Conservation (phyloP, 2,113 vertebrate genomes). For the Labeo catla region DNA sequence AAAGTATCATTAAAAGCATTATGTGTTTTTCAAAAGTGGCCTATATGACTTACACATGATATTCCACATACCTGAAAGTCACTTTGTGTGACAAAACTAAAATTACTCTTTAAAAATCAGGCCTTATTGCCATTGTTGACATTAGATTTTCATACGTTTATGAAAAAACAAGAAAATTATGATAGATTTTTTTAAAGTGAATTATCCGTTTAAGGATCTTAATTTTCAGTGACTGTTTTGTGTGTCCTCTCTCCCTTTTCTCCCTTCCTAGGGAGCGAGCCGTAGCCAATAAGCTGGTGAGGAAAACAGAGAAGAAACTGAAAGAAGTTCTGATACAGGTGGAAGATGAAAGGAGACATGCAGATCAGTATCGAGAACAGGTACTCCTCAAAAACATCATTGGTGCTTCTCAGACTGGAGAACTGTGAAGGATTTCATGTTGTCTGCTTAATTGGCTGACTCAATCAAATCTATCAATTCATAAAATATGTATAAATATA, state of each 20-base stretch:
- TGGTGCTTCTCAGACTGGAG: background rate
- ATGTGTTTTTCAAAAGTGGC: background rate
- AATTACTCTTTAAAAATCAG: background rate
- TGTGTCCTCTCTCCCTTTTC: background rate
- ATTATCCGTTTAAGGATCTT: background rate
- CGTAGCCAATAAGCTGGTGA: slow-evolving; percentile 84
- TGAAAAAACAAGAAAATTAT: background rate
- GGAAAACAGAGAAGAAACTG: slow-evolving; percentile 89
- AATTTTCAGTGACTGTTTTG: background rate
- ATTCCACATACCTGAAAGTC: background rate
- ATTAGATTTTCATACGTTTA: background rate
- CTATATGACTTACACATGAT: background rate
- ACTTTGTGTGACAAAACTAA: background rate
- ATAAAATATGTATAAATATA: too few species aligned
- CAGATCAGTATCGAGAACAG: slow-evolving; percentile 87
- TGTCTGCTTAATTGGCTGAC: too few species aligned
- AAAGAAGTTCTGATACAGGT: slow-evolving; percentile 90
- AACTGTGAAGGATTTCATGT: background rate
- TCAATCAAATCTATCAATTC: too few species aligned
- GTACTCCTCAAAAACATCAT: slow-evolving; percentile 2
- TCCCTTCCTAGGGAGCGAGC: slow-evolving; percentile 79
- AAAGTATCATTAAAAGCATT: background rate
- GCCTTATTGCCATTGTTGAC: background rate
- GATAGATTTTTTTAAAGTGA: background rate
- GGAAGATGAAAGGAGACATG: slow-evolving; percentile 88